These are phyloP conservation scores for Drosophila malerkotliana DNA, from an alignment of 1,140 invertebrate species.

Conservation along the genomic window DNA sequence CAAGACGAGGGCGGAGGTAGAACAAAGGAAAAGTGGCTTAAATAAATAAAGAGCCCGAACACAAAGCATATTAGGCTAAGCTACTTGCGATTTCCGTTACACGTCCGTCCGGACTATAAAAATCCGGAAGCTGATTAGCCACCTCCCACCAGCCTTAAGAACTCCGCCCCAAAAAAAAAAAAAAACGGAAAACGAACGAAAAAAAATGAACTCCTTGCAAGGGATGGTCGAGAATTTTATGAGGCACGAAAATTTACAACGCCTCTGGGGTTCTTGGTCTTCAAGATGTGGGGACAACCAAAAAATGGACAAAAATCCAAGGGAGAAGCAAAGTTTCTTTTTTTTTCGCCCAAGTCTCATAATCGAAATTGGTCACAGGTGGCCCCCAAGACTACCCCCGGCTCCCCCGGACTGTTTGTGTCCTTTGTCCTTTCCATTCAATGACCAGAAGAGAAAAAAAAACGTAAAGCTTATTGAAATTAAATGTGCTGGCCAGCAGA, in stretches of 20 bases:
- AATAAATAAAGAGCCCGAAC: conserved; percentile 79
- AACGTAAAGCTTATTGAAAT: conserved; percentile 67
- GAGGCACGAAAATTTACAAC: conserved; percentile 81
- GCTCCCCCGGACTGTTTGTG: neutral
- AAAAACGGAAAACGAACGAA: conserved; percentile 25
- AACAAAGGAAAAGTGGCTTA: conserved; percentile 69
- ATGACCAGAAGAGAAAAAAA: neutral
- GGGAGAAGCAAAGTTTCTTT: conserved; percentile 29
- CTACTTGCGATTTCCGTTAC: conserved; percentile 82
- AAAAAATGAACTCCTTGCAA: conserved; percentile 56
- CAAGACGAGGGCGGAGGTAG: neutral
- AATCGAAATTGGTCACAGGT: conserved; percentile 83
- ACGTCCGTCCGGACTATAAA: conserved; percentile 69
- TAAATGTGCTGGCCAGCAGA: conserved; percentile 75
- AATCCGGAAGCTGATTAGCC: conserved; percentile 80
- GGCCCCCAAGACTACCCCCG: conserved; percentile 20
- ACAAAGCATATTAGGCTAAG: conserved; percentile 83
- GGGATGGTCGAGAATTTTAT: conserved; percentile 70
- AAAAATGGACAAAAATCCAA: conserved; percentile 2
- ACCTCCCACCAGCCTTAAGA: conserved; percentile 5
- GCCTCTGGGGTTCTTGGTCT: conserved; percentile 70
- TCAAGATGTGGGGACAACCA: conserved; percentile 32
- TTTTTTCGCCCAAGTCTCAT: conserved; percentile 61
- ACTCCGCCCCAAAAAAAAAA: neutral
- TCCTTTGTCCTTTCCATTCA: neutral